Base-by-base conservation (phyloP, 2,113 vertebrate species). In the Sinocyclocheilus grahami region DNA sequence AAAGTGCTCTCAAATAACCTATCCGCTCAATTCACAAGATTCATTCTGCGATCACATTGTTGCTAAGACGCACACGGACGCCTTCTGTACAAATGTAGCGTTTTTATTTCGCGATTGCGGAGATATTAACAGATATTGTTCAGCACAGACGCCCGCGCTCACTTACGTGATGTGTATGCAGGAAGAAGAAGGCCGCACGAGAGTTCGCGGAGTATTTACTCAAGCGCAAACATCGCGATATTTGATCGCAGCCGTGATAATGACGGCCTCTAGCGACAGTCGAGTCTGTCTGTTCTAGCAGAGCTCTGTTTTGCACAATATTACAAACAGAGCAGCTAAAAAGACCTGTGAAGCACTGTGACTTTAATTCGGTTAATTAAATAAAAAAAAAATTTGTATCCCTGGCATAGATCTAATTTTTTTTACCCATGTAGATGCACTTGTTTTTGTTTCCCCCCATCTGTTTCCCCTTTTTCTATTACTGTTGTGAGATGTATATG, bases 151-250 rank as follows among this genome's bases (percentile, higher is more conserved):
- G 42, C 0, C 0, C 0, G 0, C 0, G 0, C 0, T 0, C 0
- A 95, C 95, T 95, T 95, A 95, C 95, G 95, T 95, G 95, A 95
- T 95, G 76, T 65, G n/a, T 86, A 4, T 55, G 69, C 83, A 91
- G 94, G 92, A 95, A 95, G 94, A 95, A 95, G 95, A 95, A 95
- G 94, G 24, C 51, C 88, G 0, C 0, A 0, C 2, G 0, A 0
- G 4, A 82, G 90, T 89, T 87, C 83, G 89, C 78, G 5, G 2
- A 3, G 9, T 0, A 48, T 92, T 91, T 95, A 93, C 93, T 0
- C 1, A 0, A 0, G 5, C 0, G 0, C n/a, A 81, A 55, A n/a
- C 46, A 87, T 95, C 95, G 95, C 94, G 95, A 95, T 78, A 92
- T 81, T 91, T 91, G 5, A 10, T 24, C 27, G 0, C 46, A 30